Evolutionary conservation across 2,113 vertebrate species (phyloP).

Genomic region (Sebastes fasciatus): DNA sequence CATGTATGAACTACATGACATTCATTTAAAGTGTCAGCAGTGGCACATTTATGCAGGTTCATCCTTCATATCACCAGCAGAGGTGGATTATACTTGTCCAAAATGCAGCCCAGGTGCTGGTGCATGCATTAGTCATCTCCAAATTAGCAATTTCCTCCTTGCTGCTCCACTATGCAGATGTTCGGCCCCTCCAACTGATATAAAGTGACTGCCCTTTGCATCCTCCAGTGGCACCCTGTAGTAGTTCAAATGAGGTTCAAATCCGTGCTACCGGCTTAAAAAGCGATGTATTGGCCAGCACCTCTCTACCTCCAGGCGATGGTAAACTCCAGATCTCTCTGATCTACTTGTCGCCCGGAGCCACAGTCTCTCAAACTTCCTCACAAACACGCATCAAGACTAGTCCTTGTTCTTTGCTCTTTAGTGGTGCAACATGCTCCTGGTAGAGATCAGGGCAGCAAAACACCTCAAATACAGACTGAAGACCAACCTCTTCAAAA

Average conservation of each 20-base stretch:
- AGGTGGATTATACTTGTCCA: conserved; percentile 26
- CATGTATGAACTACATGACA: conserved; percentile 15
- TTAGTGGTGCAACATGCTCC: conserved; percentile 24
- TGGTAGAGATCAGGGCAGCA: conserved; percentile 36
- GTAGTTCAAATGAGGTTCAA: conserved; percentile 29
- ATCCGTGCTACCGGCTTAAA: conserved; percentile 7
- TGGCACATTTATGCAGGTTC: conserved; percentile 29
- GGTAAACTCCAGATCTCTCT: conserved; percentile 58
- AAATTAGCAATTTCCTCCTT: conserved; percentile 49
- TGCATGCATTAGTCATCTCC: conserved; percentile 47
- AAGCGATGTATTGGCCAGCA: conserved; percentile 23
- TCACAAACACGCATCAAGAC: conserved; percentile 39
- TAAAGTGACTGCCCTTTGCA: conserved; percentile 24
- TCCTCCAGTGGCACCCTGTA: conserved; percentile 7
- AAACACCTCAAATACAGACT: conserved; percentile 34
- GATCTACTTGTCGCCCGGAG: conserved; percentile 58
- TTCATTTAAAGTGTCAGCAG: conserved; percentile 8
- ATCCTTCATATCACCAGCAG: conserved; percentile 38
- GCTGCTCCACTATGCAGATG: conserved; percentile 44
- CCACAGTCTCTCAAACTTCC: conserved; percentile 48
- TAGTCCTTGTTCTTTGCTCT: conserved; percentile 35
- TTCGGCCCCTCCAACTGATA: conserved; percentile 34
- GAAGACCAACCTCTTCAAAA: conserved; percentile 14
- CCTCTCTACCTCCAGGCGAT: conserved; percentile 52
- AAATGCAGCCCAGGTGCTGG: conserved; percentile 47